Evolutionary conservation across 2,888 invertebrate genomes (phyloP), one percentile per base, ranked within the genome.

Genomic region (Lasioglossum vierecki): DNA sequence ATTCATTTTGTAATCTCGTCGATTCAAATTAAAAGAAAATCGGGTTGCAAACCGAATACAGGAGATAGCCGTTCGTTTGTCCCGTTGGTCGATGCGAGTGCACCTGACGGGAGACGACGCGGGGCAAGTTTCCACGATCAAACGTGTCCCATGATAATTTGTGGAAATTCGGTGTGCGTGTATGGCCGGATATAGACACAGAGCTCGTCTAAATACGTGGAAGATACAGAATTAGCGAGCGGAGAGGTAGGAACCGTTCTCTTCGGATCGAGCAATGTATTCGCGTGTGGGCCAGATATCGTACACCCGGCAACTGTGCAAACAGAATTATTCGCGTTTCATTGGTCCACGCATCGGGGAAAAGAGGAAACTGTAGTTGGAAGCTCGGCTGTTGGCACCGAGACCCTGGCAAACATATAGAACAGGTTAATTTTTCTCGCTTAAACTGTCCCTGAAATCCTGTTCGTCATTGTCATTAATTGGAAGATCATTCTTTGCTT

Each of bases 191-290:
- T 86, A 84, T 86, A 86, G 81, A 84, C 79, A n/a, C 70, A 66
- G 57, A 57, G 79, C 75, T 68, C 75, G 76, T 60, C 81, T 81
- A 84, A 79, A 79, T 81, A 78, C 78, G 76, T 79, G 72, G 79
- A 84, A 85, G 85, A 81, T 84, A 85, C 85, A 84, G 79, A 86
- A 84, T 86, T 86, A 86, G 86, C 82, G 81, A 53, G 76, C 72
- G 68, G 41, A 72, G 79, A 79, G 77, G 80, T 81, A 84, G 76
- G 44, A 81, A 76, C 78, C 53, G 57, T 84, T 72, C 35, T 30
- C 72, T 46, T 80, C 80, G 84, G 35, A 53, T 76, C 80, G 71
- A 18, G 79, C 81, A 35, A 66, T 18, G 22, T 81, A 72, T 81
- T 46, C 57, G 68, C 44, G 60, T 53, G 44, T 60, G 15, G 49